Percentiles rank a stretch among this genome's conserved stretches.
phyloP scores from a whole-genome alignment of 2,888 invertebrate genomes.

The Cephus spinipes region DNA sequence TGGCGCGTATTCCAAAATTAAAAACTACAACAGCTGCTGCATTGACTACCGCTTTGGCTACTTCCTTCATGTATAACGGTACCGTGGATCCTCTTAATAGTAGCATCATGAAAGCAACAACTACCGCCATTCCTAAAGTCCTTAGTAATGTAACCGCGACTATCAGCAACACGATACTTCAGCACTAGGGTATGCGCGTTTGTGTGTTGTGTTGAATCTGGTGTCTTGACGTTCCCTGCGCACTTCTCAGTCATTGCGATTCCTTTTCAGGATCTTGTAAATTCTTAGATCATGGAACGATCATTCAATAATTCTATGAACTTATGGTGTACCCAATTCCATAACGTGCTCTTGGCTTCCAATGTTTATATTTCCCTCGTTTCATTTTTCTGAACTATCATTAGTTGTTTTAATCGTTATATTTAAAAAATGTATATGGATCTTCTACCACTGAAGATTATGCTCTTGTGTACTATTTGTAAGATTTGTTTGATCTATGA shows the following conservation, averaged over 20 bases:
- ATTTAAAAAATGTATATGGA: neutral
- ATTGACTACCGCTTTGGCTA: conserved; percentile 42
- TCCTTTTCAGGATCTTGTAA: neutral
- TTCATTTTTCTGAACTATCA: neutral
- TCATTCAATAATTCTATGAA: neutral
- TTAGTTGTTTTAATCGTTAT: neutral
- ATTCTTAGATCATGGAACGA: neutral
- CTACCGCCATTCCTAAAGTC: conserved; percentile 49
- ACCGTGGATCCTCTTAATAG: conserved; percentile 42
- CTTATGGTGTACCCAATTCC: neutral
- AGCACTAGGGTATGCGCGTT: conserved; percentile 30
- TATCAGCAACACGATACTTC: conserved; percentile 51
- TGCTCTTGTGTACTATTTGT: neutral
- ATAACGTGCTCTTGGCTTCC: neutral
- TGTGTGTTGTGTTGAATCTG: conserved; percentile 42
- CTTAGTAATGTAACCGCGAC: conserved; percentile 48
- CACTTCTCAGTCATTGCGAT: neutral
- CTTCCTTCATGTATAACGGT: conserved; percentile 46
- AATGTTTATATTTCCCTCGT: neutral
- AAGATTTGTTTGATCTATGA: neutral
- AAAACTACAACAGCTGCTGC: conserved; percentile 44
- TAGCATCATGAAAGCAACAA: conserved; percentile 40
- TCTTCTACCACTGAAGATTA: neutral
- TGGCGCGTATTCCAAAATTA: conserved; percentile 45
- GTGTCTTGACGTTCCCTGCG: conserved; percentile 16